Base-by-base conservation (phyloP, 2,113 vertebrate genomes). In the Cyrtonyx montezumae region DNA sequence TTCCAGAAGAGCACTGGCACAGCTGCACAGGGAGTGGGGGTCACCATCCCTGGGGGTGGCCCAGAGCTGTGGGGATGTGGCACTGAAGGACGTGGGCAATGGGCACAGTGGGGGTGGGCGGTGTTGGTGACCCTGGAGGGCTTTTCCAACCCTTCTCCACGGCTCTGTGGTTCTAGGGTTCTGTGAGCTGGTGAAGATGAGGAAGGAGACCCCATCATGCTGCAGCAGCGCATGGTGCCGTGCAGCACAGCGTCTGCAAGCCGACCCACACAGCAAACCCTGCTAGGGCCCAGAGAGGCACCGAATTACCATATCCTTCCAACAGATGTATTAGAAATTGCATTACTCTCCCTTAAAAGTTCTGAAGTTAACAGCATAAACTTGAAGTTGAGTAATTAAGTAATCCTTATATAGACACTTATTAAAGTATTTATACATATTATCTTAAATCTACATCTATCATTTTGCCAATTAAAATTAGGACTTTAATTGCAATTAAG, bases 401-500 rank as follows among this genome's bases (percentile, higher is more conserved):
- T 98, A 98, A 98, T 98, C 98, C 98, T 98, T 98, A 98, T 98
- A 98, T 98, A 98, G 98, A 98, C 97, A 98, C 98, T 98, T 98
- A 98, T 98, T 98, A 98, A 98, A 98, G 96, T 97, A 98, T 98
- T 98, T 98, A 98, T 98, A 98, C 98, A 98, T 98, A 98, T 98
- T 98, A 98, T 98, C 98, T 98, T 98, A 98, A 98, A 98, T 98
- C 98, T 98, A 98, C 98, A 98, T 98, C 98, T 98, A 98, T 98
- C 98, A 98, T 98, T 98, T 98, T 98, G 97, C 98, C 98, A 98
- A 98, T 99, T 99, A 98, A 98, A 98, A 98, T 98, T 98, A 98
- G 97, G 98, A 99, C 98, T 98, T 98, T 98, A 99, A 99, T 99
- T 98, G 98, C 98, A 98, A 98, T 99, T 99, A 99, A 98, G 98